These are phyloP conservation scores for Ochropleura leucogaster DNA, from an alignment of 2,888 invertebrate species.

Conservation along the genomic window DNA sequence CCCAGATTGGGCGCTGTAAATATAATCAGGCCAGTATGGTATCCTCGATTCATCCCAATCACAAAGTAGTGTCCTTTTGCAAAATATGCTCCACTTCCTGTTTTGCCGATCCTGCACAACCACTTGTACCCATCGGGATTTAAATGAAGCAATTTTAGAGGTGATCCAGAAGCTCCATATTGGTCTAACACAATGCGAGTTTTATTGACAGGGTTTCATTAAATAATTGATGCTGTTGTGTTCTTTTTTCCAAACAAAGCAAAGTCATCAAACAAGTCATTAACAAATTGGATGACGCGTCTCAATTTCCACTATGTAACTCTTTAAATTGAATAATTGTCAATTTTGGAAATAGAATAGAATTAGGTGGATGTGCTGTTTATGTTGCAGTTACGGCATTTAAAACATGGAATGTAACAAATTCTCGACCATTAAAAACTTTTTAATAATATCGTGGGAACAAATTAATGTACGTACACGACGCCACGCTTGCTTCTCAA, in stretches of 20 bases:
- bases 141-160: no score
- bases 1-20: no score
- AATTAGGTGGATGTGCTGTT: background rate
- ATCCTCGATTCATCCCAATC: no score
- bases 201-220: no score
- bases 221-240: constrained; percentile 2
- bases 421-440: constrained; percentile 42
- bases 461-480: constrained; percentile 49
- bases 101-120: no score
- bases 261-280: constrained; percentile 17
- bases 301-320: background rate
- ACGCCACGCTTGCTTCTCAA: constrained; percentile 48
- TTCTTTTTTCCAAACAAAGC: background rate
- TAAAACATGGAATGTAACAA: constrained; percentile 13
- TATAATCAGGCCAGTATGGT: no score
- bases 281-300: constrained; percentile 17
- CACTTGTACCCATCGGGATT: no score
- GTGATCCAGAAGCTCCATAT: no score
- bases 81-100: no score
- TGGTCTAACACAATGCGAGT: no score
- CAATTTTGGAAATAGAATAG: background rate
- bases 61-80: no score
- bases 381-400: constrained; percentile 5
- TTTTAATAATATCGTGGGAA: constrained; percentile 51
- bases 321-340: constrained; percentile 10